phyloP scores from a whole-genome alignment of 2,888 invertebrate genomes.

The Fissipunctia ypsillon region DNA sequence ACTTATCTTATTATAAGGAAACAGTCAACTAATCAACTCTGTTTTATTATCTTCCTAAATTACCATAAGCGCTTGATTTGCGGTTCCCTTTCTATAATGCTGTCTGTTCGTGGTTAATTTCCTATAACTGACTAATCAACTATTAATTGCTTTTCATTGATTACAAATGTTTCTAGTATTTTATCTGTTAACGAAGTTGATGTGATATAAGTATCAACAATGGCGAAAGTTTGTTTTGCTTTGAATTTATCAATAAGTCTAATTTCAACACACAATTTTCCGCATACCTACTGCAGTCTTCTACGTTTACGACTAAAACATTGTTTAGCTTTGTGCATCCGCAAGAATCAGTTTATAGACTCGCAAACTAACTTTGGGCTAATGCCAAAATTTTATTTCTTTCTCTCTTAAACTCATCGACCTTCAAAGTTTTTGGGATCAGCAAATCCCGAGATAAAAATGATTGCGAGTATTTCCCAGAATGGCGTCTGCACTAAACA shows the following conservation, averaged over 20 bases:
- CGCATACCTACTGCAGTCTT: neutral
- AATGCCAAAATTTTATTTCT: neutral
- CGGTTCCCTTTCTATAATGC: conserved; percentile 1
- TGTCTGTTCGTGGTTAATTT: conserved; percentile 6
- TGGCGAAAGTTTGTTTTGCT: neutral
- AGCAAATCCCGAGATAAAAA: neutral
- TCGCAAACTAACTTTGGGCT: too few species aligned
- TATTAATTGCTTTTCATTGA: conserved; percentile 2
- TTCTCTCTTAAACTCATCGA: neutral
- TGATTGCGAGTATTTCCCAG: conserved; percentile 7
- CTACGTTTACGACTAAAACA: neutral
- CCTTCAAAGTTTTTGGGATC: neutral
- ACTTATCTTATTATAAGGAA: neutral
- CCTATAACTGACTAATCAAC: conserved; percentile 1
- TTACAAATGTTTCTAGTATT: neutral
- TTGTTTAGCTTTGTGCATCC: neutral
- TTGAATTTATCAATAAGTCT: neutral
- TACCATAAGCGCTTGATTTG: conserved; percentile 12
- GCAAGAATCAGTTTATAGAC: neutral
- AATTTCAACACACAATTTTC: neutral
- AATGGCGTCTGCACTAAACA: conserved; percentile 17
- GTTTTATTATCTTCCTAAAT: conserved; percentile 10
- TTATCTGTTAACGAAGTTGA: neutral
- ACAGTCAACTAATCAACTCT: neutral
- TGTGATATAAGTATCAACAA: neutral